phyloP scores from a whole-genome alignment of 2,888 invertebrate species.

The Drosophila recens region DNA sequence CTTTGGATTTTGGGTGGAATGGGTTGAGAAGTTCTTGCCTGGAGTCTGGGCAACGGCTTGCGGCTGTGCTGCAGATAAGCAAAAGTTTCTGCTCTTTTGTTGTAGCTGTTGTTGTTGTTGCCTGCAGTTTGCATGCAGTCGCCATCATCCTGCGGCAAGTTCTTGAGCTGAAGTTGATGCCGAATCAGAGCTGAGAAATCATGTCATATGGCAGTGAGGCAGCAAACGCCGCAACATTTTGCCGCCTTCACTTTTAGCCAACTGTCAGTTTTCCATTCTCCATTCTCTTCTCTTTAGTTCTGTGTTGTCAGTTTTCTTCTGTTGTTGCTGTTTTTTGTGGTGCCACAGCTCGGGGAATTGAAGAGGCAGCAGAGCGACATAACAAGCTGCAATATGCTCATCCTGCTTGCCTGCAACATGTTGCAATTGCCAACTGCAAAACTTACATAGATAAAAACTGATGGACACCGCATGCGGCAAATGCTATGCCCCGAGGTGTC shows the following conservation, averaged over 20 bases:
- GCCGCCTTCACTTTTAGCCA: slow-evolving; percentile 51
- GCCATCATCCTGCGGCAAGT: slow-evolving; percentile 46
- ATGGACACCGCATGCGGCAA: slow-evolving; percentile 28
- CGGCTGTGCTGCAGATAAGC: slow-evolving; percentile 52
- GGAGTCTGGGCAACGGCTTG: slow-evolving; percentile 32
- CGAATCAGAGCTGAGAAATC: slow-evolving; percentile 72
- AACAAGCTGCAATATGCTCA: slow-evolving; percentile 43
- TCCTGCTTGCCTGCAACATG: slow-evolving; percentile 46
- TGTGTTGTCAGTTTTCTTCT: slow-evolving; percentile 1
- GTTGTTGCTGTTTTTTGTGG: background rate
- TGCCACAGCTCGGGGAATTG: slow-evolving; percentile 14
- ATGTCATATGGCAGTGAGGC: slow-evolving; percentile 68
- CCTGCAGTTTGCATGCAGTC: slow-evolving; percentile 43
- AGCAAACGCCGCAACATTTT: slow-evolving; percentile 52
- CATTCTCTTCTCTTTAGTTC: background rate
- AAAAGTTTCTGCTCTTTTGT: slow-evolving; percentile 42
- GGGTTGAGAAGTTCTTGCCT: slow-evolving; percentile 10
- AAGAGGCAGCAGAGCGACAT: slow-evolving; percentile 11
- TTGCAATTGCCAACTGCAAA: slow-evolving; percentile 33
- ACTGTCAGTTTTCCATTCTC: slow-evolving; percentile 47
- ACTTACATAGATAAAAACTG: slow-evolving; percentile 49
- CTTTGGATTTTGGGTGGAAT: background rate
- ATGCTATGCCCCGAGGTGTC: slow-evolving; percentile 10
- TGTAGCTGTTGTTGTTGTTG: slow-evolving; percentile 16
- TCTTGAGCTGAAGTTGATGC: slow-evolving; percentile 54